Base-by-base conservation (phyloP, 2,888 invertebrate species). In the Hoplodrina ambigua region DNA sequence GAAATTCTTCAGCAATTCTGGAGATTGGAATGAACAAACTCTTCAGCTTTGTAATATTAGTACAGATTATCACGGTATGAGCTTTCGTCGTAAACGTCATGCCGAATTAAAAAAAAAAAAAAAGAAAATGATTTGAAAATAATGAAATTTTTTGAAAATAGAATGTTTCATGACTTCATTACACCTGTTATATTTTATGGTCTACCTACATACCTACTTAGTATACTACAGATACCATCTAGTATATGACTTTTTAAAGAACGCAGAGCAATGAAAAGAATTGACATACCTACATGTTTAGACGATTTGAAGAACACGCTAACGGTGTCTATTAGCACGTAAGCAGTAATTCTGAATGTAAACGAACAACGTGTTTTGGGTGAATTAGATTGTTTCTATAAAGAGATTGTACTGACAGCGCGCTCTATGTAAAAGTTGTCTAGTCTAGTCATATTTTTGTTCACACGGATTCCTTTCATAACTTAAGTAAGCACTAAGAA, bases 311-410 rank as follows among this genome's bases (percentile, higher is more conserved):
- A 64, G 57, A 77, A 59, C 72, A 20, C n/a, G 63, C 69, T 81
- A 82, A 72, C 82, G 69, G 78, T 72, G 3, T 57, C 44, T 49
- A 57, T 78, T 71, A 81, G 63, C 78, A 71, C 54, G 82, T 77
- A 49, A 25, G 57, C 57, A 57, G 81, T 78, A 78, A 78, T 81
- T 67, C 57, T 13, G 57, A 63, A 77, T 77, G 67, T 61, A 81
- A 81, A 81, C 64, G 41, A 81, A 61, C 56, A 50, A 77, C 59
- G 71, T 77, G 63, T 71, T 64, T 57, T 52, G 56, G 19, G 30
- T 55, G 75, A 78, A 66, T 63, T 66, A 55, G 66, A 57, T 66
- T 77, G 44, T 64, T 77, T 54, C 53, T 25, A 41, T 71, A 41
- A 25, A 37, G 41, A 41, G 37, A 37, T 37, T 37, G 37, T 37